A percentile compares a stretch with the other conserved stretches of the same genome.
Conservation (phyloP, 2,797 vertebrate species). For the Silurus lanzhouensis region DNA sequence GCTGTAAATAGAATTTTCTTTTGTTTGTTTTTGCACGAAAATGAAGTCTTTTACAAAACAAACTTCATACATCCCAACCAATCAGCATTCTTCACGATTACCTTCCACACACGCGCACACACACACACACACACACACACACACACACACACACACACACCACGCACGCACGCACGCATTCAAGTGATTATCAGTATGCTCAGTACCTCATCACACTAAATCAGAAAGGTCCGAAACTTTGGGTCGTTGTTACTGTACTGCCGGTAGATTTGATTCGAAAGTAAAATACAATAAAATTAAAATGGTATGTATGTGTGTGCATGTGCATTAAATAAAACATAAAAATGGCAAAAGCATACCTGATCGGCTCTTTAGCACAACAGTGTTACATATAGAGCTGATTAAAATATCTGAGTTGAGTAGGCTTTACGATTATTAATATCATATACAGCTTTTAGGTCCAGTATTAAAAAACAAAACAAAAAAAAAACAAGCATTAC, state of each 20-base stretch:
- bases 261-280: slow-evolving; percentile 65
- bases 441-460: slow-evolving; percentile 83
- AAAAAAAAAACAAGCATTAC: slow-evolving; percentile 73
- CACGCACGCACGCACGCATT: slow-evolving; percentile 57
- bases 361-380: slow-evolving; percentile 82
- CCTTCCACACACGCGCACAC: slow-evolving; percentile 11
- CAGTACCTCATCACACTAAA: slow-evolving; percentile 79
- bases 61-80: slow-evolving; percentile 64
- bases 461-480: slow-evolving; percentile 76
- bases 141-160: neutral
- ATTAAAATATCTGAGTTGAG: slow-evolving; percentile 83
- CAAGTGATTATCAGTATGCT: slow-evolving; percentile 75
- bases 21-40: slow-evolving; percentile 46
- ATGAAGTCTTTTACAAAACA: slow-evolving; percentile 52
- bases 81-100: slow-evolving; percentile 60
- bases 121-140: neutral
- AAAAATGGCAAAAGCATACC: slow-evolving; percentile 79
- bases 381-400: slow-evolving; percentile 84
- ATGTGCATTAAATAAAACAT: slow-evolving; percentile 69
- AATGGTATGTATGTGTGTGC: slow-evolving; percentile 47
- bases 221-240: slow-evolving; percentile 71
- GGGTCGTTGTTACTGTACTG: slow-evolving; percentile 76
- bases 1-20: slow-evolving; percentile 20
- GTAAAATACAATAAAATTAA: slow-evolving; percentile 64
- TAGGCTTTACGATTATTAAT: slow-evolving; percentile 81